Base-by-base conservation (phyloP, 2,888 invertebrate species). In the Drosophila merina region DNA sequence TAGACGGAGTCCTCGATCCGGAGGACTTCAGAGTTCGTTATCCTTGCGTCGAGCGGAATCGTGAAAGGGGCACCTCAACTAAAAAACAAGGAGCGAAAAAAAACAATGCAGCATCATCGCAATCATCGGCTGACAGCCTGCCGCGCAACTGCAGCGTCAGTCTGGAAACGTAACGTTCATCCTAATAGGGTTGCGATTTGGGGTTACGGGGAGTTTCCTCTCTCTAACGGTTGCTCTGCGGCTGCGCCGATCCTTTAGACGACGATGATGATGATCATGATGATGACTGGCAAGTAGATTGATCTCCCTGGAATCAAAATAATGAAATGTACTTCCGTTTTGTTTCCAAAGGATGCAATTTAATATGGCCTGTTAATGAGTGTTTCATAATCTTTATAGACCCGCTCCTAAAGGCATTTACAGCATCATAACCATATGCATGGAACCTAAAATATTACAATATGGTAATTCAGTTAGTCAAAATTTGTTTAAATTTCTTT, bases 1-100 rank as follows among this genome's bases (percentile, higher is more conserved):
- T 84, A 86, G 79, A 62, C 57, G 31, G 49, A 25, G 60, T 64
- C 69, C 60, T 62, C 63, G 81, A 69, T 81, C 76, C 69, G 56
- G 52, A n/a, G 36, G 36, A 28, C 68, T 30, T n/a, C 49, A 47
- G 62, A 77, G 83, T 88, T 83, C 88, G 83, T 86, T 88, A 83
- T 83, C 77, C 86, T 86, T 79, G 74, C 77, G 40, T 9, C 20
- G 40, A 14, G 40, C 58, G 73, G 74, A 50, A 70, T 76, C 79
- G 77, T 60, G 60, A 68, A n/a, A 49, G 64, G 57, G 67, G 67
- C 14, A 57, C n/a, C 36, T 36, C 1, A 14, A 42, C 14, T 14
- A 40, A 14, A 20, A 42, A 20, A 45, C 33, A 26, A 44, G 26
- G 14, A 9, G 40, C 38, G 30, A 31, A 44, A 38, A 14, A 36